Percentiles rank a stretch among this genome's conserved stretches.
phyloP scores from a whole-genome alignment of 1,140 invertebrate species.

The Goniozus legneri region DNA sequence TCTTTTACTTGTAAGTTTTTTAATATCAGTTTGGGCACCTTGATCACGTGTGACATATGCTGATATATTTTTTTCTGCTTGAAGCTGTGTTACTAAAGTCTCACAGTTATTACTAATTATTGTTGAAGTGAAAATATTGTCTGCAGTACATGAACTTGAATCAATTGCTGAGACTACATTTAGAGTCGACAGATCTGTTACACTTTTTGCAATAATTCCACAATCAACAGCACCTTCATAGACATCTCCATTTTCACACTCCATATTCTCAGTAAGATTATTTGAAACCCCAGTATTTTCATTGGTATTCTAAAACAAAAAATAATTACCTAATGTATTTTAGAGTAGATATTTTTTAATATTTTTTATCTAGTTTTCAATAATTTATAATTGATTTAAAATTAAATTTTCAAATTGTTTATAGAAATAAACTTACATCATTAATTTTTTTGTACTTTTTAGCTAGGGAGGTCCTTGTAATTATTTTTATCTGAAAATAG shows the following conservation, averaged over 20 bases:
- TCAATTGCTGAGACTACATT: constrained; percentile 14
- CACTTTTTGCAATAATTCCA: constrained; percentile 9
- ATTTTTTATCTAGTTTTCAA: neutral
- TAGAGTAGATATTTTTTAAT: no score
- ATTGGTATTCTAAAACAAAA: neutral
- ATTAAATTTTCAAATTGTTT: constrained; percentile 8
- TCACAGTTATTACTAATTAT: constrained; percentile 13
- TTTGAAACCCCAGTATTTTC: constrained; percentile 4
- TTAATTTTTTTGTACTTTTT: neutral
- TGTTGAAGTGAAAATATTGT: constrained; percentile 5
- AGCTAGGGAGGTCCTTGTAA: no score
- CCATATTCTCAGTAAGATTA: neutral
- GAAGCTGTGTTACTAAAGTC: constrained; percentile 16
- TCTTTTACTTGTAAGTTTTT: constrained; percentile 18
- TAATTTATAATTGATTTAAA: no score
- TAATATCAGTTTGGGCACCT: no score
- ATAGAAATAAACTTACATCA: constrained; percentile 8
- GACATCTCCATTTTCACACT: constrained; percentile 9
- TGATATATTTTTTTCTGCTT: constrained; percentile 9
- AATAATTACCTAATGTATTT: no score
- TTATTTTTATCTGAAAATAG: no score
- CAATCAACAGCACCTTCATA: constrained; percentile 7
- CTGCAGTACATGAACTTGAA: neutral
- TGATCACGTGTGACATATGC: constrained; percentile 14
- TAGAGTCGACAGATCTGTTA: constrained; percentile 5